These are phyloP conservation scores for Cerastoderma edule DNA, from an alignment of 2,888 invertebrate species.

Conservation along the genomic window DNA sequence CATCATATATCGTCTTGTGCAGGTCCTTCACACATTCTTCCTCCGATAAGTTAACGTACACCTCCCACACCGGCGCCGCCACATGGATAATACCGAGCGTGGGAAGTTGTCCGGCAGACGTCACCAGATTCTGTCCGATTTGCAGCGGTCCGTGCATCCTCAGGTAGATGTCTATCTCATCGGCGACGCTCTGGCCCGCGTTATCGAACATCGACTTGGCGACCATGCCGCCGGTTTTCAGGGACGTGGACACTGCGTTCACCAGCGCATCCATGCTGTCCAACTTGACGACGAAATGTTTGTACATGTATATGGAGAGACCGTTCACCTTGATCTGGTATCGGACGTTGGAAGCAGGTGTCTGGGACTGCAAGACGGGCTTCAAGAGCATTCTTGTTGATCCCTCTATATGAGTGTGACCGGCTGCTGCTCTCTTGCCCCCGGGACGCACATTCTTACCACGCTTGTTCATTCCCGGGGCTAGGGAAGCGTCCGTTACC, in stretches of 20 bases:
- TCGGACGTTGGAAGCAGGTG: conserved; percentile 32
- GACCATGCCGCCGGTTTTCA: conserved; percentile 42
- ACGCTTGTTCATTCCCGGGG: conserved; percentile 19
- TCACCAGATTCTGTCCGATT: conserved; percentile 44
- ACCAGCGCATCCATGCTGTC: conserved; percentile 51
- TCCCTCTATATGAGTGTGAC: conserved; percentile 16
- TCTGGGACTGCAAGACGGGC: conserved; percentile 24
- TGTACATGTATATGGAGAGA: conserved; percentile 57
- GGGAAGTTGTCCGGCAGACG: conserved; percentile 53
- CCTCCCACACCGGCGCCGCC: conserved; percentile 49
- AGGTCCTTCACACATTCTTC: conserved; percentile 56
- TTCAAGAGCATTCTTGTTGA: conserved; percentile 23
- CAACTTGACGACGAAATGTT: conserved; percentile 45
- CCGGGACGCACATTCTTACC: conserved; percentile 35
- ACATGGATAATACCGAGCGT: conserved; percentile 55
- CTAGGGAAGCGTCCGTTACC: conserved; percentile 45
- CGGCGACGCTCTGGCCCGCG: conserved; percentile 47
- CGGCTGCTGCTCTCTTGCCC: conserved; percentile 20
- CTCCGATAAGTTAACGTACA: conserved; percentile 35
- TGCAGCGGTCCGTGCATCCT: conserved; percentile 41
- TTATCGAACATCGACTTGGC: conserved; percentile 34
- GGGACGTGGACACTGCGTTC: conserved; percentile 40
- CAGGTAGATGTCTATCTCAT: conserved; percentile 48
- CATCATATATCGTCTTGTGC: conserved; percentile 50
- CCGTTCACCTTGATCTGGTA: conserved; percentile 58